Evolutionary conservation across 2,888 invertebrate species (phyloP).

Genomic region (Oligia strigilis): DNA sequence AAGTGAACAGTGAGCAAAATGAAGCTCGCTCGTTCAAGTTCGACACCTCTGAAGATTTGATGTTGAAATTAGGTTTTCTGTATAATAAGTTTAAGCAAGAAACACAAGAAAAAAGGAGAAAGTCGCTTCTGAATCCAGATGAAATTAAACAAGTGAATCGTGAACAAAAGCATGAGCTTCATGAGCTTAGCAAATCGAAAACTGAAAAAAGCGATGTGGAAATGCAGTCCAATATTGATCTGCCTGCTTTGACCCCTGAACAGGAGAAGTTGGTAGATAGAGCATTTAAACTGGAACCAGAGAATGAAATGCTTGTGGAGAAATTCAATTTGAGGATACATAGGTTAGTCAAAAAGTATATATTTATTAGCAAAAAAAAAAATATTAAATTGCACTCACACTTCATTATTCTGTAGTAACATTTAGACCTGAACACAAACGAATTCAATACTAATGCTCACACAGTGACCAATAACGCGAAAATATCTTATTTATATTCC

Average conservation of each 20-base stretch:
- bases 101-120: neutral
- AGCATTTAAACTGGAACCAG: conserved; percentile 91
- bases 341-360: conserved; percentile 72
- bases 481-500: conserved; percentile 44
- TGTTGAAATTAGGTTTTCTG: conserved; percentile 31
- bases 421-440: neutral
- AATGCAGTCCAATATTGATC: conserved; percentile 80
- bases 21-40: conserved; percentile 27
- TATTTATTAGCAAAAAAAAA: neutral
- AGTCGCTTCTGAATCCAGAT: neutral
- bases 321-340: conserved; percentile 88
- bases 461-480: neutral
- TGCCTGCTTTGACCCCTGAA: conserved; percentile 92
- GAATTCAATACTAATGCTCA: neutral
- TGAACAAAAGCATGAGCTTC: conserved; percentile 77
- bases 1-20: neutral
- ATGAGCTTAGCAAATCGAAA: conserved; percentile 88
- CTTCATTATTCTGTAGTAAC: neutral
- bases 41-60: conserved; percentile 39
- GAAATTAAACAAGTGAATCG: neutral
- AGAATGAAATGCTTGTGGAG: conserved; percentile 90
- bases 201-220: conserved; percentile 81
- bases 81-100: conserved; percentile 10
- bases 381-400: neutral
- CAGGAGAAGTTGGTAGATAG: conserved; percentile 91